Percentiles rank a stretch among this genome's conserved stretches.
Evolutionary conservation across 2,888 invertebrate genomes (phyloP).

Genomic region (Morpho deidamia): DNA sequence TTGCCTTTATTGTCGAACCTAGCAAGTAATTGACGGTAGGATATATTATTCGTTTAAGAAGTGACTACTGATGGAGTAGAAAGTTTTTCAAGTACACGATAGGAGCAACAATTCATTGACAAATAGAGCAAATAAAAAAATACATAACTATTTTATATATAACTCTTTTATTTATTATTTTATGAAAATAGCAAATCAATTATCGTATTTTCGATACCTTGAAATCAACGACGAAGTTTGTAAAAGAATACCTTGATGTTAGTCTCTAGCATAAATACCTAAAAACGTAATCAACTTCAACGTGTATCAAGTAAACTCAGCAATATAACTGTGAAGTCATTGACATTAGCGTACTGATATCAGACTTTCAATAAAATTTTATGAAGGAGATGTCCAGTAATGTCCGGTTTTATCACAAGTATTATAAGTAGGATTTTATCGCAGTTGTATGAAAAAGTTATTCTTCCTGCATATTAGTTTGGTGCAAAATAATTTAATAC

Average conservation of each 20-base stretch:
- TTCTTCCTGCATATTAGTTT: not conserved
- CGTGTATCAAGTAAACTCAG: not conserved
- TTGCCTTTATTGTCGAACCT: too few species aligned
- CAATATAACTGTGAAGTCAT: constrained; percentile 16
- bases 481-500: not conserved
- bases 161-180: not conserved
- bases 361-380: constrained; percentile 26
- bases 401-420: constrained; percentile 18
- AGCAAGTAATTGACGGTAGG: too few species aligned
- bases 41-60: too few species aligned
- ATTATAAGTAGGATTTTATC: constrained; percentile 12
- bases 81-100: too few species aligned
- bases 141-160: too few species aligned
- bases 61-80: too few species aligned
- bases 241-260: too few species aligned
- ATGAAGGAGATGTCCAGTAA: constrained; percentile 20
- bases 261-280: too few species aligned
- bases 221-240: not conserved
- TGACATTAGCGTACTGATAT: constrained; percentile 20
- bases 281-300: not conserved
- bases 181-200: not conserved
- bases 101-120: too few species aligned
- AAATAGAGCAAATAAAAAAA: too few species aligned
- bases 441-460: constrained; percentile 7
- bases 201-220: not conserved